phyloP scores from a whole-genome alignment of 2,113 vertebrate genomes.

The Ceyx margarethae region DNA sequence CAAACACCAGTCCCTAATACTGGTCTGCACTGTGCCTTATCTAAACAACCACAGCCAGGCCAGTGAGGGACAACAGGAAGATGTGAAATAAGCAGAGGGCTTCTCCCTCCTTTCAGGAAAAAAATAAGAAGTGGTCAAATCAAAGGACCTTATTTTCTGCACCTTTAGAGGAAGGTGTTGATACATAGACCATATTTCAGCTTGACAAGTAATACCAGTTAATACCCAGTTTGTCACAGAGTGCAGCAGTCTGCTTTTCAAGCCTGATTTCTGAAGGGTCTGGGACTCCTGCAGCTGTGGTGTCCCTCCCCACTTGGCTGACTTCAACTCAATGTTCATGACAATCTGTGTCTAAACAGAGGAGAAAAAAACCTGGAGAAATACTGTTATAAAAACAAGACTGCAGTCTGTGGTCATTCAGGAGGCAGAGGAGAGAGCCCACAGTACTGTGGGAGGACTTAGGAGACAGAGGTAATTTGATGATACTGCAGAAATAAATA shows the following conservation, averaged over 20 bases:
- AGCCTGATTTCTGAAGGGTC: not conserved
- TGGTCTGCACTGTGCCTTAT: not conserved
- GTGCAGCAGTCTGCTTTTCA: not conserved
- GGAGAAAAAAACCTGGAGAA: not conserved
- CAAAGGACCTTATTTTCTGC: constrained; percentile 10
- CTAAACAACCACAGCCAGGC: not conserved
- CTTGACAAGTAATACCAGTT: constrained; percentile 9
- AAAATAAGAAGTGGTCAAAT: not conserved
- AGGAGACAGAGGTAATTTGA: not conserved
- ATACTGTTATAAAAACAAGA: not conserved
- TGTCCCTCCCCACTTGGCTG: not conserved
- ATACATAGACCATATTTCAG: not conserved
- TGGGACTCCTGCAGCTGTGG: not conserved
- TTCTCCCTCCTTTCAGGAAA: not conserved
- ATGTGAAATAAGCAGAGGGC: not conserved
- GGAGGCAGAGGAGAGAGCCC: not conserved
- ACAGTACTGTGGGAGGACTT: not conserved
- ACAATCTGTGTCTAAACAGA: not conserved
- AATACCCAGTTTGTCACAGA: not conserved
- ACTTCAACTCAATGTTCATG: not conserved
- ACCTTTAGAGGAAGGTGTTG: not conserved
- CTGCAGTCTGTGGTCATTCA: not conserved
- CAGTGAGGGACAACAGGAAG: not conserved
- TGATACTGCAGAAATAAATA: not conserved
- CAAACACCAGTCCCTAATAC: not conserved